Conservation (phyloP, 2,797 vertebrate species). For the Lindbergichthys nudifrons region DNA sequence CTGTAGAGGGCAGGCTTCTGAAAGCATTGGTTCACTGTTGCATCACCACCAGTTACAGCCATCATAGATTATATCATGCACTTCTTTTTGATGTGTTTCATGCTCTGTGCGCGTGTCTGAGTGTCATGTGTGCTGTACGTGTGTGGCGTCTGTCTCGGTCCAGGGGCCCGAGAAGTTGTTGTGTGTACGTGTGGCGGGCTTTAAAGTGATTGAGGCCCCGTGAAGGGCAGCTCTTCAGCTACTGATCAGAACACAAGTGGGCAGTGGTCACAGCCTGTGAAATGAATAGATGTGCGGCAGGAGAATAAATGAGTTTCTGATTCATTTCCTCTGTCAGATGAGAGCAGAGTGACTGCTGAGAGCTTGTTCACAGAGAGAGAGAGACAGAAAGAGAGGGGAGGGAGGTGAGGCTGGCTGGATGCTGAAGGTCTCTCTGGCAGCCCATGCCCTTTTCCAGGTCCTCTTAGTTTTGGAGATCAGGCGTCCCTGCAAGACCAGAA, state of each 20-base stretch:
- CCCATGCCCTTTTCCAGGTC: slow-evolving; percentile 60
- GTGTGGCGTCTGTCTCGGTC: slow-evolving; percentile 26
- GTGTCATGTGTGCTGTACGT: slow-evolving; percentile 29
- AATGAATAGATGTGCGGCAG: slow-evolving; percentile 69
- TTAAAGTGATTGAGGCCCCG: slow-evolving; percentile 57
- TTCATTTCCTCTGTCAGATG: slow-evolving; percentile 78
- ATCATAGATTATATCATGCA: slow-evolving; percentile 84
- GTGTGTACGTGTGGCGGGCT: slow-evolving; percentile 29
- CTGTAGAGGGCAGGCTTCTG: slow-evolving; percentile 85
- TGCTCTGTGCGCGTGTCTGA: slow-evolving; percentile 41
- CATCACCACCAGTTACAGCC: slow-evolving; percentile 85
- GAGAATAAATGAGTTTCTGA: slow-evolving; percentile 77
- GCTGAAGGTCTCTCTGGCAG: slow-evolving; percentile 63
- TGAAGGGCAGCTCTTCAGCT: slow-evolving; percentile 66
- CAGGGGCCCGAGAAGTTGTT: slow-evolving; percentile 35
- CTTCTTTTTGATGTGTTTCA: slow-evolving; percentile 78
- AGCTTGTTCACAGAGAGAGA: slow-evolving; percentile 45
- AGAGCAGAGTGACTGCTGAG: slow-evolving; percentile 70
- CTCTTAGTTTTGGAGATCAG: slow-evolving; percentile 50
- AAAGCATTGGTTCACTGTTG: slow-evolving; percentile 86
- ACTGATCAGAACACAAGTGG: slow-evolving; percentile 73
- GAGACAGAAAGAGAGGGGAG: slow-evolving; percentile 8
- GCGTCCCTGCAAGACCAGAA: slow-evolving; percentile 73
- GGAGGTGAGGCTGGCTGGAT: slow-evolving; percentile 47
- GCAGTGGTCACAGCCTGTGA: slow-evolving; percentile 72